These are phyloP conservation scores for Scaptomyza pallida DNA, from an alignment of 1,140 invertebrate genomes.

Conservation along the genomic window DNA sequence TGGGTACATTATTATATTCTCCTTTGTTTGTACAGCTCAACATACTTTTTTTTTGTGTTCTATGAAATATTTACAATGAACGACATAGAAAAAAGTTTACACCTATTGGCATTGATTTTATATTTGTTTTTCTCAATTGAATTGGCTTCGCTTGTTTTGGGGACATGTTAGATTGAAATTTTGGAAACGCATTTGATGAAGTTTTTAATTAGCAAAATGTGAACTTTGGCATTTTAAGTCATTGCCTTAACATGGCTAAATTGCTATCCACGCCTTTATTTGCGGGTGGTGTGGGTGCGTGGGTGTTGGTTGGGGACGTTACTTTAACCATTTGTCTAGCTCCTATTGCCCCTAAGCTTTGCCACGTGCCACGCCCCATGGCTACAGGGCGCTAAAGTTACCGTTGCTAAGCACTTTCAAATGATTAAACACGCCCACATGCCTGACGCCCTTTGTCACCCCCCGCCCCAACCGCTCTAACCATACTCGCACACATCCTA, in stretches of 20 bases:
- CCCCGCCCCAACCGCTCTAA: not conserved
- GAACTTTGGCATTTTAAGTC: constrained; percentile 27
- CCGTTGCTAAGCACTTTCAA: constrained; percentile 53
- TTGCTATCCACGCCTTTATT: constrained; percentile 20
- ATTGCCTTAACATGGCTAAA: constrained; percentile 25
- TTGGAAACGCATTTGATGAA: constrained; percentile 35
- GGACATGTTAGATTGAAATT: constrained; percentile 39
- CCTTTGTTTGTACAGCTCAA: too few species aligned
- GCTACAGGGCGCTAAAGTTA: constrained; percentile 5
- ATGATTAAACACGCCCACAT: constrained; percentile 59
- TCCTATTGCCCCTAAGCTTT: constrained; percentile 25
- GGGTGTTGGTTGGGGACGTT: too few species aligned
- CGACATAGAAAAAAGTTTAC: not conserved
- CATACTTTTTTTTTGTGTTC: too few species aligned
- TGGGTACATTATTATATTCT: too few species aligned
- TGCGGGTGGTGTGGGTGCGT: too few species aligned
- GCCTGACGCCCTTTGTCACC: constrained; percentile 25
- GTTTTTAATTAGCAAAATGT: constrained; percentile 52
- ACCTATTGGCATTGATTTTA: not conserved
- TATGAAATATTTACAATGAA: too few species aligned
- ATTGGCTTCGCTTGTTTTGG: not conserved
- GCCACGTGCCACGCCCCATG: constrained; percentile 1
- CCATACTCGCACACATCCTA: not conserved
- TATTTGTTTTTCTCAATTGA: not conserved
- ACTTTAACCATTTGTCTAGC: constrained; percentile 9